Evolutionary conservation across 1,140 invertebrate species (phyloP).

Genomic region (Schlechtendalia chinensis): DNA sequence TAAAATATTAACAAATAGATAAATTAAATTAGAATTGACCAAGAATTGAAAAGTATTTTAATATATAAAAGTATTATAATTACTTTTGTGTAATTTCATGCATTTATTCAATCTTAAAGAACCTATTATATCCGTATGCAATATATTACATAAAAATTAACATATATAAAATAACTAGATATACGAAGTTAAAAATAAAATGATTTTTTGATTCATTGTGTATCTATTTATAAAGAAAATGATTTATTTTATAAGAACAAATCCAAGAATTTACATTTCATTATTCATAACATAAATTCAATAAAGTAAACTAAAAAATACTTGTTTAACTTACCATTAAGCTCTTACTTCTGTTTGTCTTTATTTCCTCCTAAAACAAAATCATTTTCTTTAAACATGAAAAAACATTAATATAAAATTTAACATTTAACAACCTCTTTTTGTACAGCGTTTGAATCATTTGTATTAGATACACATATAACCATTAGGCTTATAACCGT

Average conservation of each 20-base stretch:
- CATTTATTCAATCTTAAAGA: not conserved
- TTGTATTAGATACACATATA: conserved; percentile 47
- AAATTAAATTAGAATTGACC: not conserved
- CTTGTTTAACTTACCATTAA: conserved; percentile 26
- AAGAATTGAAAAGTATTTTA: not conserved
- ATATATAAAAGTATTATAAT: not conserved
- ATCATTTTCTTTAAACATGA: not conserved
- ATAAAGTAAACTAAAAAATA: not conserved
- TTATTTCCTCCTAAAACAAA: conserved; percentile 35
- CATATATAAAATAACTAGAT: too few species aligned
- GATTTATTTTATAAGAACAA: not conserved
- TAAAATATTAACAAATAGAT: not conserved
- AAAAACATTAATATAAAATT: not conserved
- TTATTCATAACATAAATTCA: not conserved
- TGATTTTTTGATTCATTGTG: too few species aligned
- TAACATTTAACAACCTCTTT: conserved; percentile 30
- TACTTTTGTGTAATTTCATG: not conserved
- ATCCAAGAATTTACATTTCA: not conserved
- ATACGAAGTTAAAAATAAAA: not conserved
- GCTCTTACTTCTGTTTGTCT: conserved; percentile 17
- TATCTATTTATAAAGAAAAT: too few species aligned
- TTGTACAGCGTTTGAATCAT: conserved; percentile 42
- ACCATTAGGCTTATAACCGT: conserved; percentile 43
- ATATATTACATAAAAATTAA: not conserved
- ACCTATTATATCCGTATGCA: not conserved